phyloP scores from a whole-genome alignment of 2,888 invertebrate species.

The Bellardia bayeri region DNA sequence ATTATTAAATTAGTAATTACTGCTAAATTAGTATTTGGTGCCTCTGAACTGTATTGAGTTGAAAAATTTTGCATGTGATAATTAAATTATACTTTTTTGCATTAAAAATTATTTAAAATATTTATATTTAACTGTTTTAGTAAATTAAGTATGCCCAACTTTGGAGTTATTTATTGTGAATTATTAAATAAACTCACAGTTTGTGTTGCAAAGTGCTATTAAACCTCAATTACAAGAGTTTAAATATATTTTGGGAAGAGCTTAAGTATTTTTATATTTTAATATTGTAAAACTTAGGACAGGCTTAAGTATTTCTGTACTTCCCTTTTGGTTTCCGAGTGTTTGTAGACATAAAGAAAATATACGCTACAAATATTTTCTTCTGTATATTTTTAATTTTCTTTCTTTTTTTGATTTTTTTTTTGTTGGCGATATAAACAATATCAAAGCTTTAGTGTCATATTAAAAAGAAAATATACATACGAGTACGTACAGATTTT shows the following conservation, averaged over 20 bases:
- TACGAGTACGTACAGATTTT: not conserved
- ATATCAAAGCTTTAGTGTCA: constrained; percentile 15
- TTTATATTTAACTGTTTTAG: too few relatives aligned
- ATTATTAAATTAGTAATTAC: too few relatives aligned
- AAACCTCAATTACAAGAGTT: not conserved
- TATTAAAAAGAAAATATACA: constrained; percentile 18
- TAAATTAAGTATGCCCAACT: too few relatives aligned
- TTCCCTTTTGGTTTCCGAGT: constrained; percentile 17
- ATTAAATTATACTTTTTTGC: too few relatives aligned
- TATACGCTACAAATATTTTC: constrained; percentile 13
- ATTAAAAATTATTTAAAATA: too few relatives aligned
- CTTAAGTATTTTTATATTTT: constrained; percentile 1
- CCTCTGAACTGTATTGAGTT: too few relatives aligned
- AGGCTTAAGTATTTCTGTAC: not conserved
- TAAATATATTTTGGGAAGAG: not conserved
- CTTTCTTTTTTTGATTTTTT: not conserved
- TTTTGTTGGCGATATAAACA: not conserved
- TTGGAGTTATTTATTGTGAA: too few relatives aligned
- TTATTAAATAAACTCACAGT: not conserved
- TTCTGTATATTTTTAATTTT: not conserved
- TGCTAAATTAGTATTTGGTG: too few relatives aligned
- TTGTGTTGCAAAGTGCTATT: not conserved
- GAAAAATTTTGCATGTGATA: too few relatives aligned
- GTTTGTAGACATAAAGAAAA: constrained; percentile 28
- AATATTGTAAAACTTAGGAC: too few relatives aligned